Conservation (phyloP, 2,113 vertebrate genomes). For the Xiphias gladius region DNA sequence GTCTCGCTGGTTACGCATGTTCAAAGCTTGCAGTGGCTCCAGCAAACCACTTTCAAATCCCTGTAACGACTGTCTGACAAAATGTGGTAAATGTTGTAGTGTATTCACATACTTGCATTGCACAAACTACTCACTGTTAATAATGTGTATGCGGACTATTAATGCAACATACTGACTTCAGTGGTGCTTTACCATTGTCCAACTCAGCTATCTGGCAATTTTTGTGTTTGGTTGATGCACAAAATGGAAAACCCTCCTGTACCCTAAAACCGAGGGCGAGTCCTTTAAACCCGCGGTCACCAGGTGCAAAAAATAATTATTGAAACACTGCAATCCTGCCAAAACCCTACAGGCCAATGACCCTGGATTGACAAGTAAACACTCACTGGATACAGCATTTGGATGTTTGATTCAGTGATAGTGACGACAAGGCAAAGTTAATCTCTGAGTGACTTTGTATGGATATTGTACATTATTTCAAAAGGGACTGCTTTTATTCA, state of each 20-base stretch:
- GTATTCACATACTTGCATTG: not conserved
- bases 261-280: not conserved
- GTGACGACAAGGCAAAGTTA: conserved; percentile 27
- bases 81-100: not conserved
- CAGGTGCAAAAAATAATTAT: conserved; percentile 8
- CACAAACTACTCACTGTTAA: not conserved
- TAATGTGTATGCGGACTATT: not conserved
- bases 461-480: conserved; percentile 45
- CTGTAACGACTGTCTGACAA: not conserved
- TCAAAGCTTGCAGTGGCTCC: conserved; percentile 17
- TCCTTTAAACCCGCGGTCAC: not conserved
- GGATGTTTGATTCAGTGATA: conserved; percentile 46
- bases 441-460: conserved; percentile 23
- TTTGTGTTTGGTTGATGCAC: not conserved
- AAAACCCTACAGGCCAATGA: conserved; percentile 58
- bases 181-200: not conserved
- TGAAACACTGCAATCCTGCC: conserved; percentile 43
- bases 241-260: not conserved
- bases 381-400: conserved; percentile 36
- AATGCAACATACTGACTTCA: not conserved
- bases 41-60: conserved; percentile 16
- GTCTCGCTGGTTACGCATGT: conserved; percentile 23
- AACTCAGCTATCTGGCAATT: not conserved
- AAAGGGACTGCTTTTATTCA: conserved; percentile 32
- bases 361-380: conserved; percentile 54